A percentile compares a stretch with the other conserved stretches of the same genome.
phyloP scores from a whole-genome alignment of 2,797 vertebrate species.

The Lepilemur septentrionalis region DNA sequence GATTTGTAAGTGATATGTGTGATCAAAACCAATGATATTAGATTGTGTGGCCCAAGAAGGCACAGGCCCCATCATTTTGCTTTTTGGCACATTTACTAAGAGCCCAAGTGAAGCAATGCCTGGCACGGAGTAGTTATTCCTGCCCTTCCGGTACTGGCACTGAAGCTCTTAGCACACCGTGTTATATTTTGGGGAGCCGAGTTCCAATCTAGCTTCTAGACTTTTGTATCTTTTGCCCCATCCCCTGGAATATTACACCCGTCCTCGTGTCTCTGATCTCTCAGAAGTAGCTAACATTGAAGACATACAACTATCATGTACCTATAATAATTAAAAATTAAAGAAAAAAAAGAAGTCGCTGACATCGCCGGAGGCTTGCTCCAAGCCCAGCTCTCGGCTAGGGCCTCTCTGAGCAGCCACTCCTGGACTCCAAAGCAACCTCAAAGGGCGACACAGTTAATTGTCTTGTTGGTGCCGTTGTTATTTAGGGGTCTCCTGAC shows the following conservation, averaged over 20 bases:
- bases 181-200: not conserved
- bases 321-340: not conserved
- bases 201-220: not conserved
- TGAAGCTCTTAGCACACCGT: not conserved
- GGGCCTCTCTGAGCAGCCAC: not conserved
- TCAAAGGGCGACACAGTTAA: not conserved
- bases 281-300: not conserved
- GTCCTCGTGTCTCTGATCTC: not conserved
- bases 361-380: not conserved
- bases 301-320: not conserved
- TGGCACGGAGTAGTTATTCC: not conserved
- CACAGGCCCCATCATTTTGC: not conserved
- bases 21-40: not conserved
- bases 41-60: not conserved
- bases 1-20: not conserved
- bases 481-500: not conserved
- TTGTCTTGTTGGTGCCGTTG: not conserved
- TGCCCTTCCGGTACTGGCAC: not conserved
- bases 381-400: too few species aligned
- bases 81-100: not conserved
- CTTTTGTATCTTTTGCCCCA: not conserved
- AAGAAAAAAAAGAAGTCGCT: not conserved
- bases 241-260: not conserved
- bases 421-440: not conserved
- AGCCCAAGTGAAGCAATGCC: not conserved